These are phyloP conservation scores for Pyxicephalus adspersus DNA, from an alignment of 2,113 vertebrate species.

Conservation along the genomic window DNA sequence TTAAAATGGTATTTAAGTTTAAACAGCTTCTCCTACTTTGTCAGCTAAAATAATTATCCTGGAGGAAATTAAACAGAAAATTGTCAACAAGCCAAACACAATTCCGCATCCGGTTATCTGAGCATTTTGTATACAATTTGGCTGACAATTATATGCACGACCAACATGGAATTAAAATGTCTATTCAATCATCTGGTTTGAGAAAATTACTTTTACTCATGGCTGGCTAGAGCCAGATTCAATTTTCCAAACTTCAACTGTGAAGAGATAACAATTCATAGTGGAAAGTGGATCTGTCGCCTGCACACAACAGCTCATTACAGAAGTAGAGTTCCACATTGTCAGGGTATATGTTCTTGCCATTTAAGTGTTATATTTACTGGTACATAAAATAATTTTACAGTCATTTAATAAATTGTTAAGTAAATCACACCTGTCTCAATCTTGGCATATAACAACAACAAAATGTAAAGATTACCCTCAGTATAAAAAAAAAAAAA, in stretches of 20 bases:
- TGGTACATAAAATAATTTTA: too few relatives aligned
- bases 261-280: background rate
- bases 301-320: too few relatives aligned
- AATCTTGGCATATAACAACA: too few relatives aligned
- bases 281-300: background rate
- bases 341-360: too few relatives aligned
- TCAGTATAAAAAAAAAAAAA: too few relatives aligned
- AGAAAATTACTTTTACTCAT: conserved; percentile 42
- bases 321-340: too few relatives aligned
- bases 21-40: background rate
- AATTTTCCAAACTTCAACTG: background rate
- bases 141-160: background rate
- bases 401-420: too few relatives aligned
- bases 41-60: conserved; percentile 23
- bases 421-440: too few relatives aligned
- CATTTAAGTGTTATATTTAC: too few relatives aligned
- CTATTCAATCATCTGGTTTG: background rate
- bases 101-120: background rate
- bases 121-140: conserved; percentile 13
- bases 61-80: conserved; percentile 10
- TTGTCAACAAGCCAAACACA: background rate
- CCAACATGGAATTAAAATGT: conserved; percentile 19
- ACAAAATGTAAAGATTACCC: too few relatives aligned
- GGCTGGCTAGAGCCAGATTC: conserved; percentile 16
- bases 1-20: conserved; percentile 6